These are phyloP conservation scores for Meriones psammophilus DNA, from an alignment of 2,797 vertebrate genomes.

Conservation along the genomic window DNA sequence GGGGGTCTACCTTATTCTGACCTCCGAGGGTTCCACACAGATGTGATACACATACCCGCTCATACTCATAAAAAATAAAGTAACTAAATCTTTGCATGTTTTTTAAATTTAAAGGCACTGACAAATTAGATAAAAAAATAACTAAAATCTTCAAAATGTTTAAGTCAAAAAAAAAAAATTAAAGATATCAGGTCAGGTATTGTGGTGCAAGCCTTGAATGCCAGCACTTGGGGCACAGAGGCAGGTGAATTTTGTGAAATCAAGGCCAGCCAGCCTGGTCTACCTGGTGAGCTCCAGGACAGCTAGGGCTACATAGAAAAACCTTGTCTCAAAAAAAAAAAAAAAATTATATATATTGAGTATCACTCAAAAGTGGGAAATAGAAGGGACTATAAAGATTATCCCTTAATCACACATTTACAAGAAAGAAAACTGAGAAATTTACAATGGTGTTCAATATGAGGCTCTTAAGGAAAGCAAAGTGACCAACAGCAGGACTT, in stretches of 20 bases:
- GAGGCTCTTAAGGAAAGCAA: not conserved
- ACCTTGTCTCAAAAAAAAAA: not conserved
- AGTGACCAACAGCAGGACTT: not conserved
- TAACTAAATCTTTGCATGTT: not conserved
- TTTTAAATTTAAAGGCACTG: not conserved
- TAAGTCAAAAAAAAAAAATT: not conserved
- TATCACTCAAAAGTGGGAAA: conserved; percentile 50
- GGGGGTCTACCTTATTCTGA: no score
- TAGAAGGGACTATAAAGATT: conserved; percentile 1
- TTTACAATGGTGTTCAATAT: not conserved
- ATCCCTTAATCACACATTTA: conserved; percentile 8
- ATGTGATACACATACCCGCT: no score
- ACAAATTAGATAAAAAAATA: no score
- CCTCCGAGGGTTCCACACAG: not conserved
- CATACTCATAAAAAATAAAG: not conserved
- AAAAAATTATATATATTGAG: not conserved
- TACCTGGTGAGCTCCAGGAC: not conserved
- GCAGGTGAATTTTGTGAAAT: not conserved
- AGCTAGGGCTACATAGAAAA: not conserved
- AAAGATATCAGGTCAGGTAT: not conserved
- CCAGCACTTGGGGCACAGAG: not conserved
- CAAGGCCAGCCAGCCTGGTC: not conserved
- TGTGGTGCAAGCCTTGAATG: not conserved
- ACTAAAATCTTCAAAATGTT: no score
- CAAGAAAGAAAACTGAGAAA: not conserved